These are phyloP conservation scores for Hemicrepidius hirtus DNA, from an alignment of 2,888 invertebrate genomes.

Conservation along the genomic window DNA sequence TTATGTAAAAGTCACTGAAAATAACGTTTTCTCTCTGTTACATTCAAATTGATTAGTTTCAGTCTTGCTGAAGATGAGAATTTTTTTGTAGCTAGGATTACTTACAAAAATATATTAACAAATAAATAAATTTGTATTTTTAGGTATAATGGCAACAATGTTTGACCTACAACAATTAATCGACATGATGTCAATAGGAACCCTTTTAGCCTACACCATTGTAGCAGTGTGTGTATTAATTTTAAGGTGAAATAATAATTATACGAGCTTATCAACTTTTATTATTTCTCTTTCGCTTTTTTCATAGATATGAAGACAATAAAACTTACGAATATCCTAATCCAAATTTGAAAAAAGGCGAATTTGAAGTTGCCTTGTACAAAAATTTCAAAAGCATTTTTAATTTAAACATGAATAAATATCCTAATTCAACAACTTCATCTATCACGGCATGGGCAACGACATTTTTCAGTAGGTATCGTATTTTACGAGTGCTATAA, in stretches of 20 bases:
- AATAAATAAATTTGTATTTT: no score
- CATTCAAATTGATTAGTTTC: no score
- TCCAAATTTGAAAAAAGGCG: constrained; percentile 46
- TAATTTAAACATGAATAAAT: constrained; percentile 82
- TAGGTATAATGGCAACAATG: constrained; percentile 89
- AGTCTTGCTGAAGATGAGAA: no score
- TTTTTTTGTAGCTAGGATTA: no score
- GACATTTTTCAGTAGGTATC: constrained; percentile 75
- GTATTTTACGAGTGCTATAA: neutral
- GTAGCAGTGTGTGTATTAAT: constrained; percentile 93
- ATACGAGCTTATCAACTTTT: neutral
- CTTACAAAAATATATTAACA: no score
- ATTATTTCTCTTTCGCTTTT: neutral
- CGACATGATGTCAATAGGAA: constrained; percentile 97
- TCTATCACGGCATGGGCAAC: constrained; percentile 79
- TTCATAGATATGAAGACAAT: constrained; percentile 61
- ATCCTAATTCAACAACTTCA: constrained; percentile 79
- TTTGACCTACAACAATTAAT: constrained; percentile 93
- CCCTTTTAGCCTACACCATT: constrained; percentile 91
- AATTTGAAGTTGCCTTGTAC: constrained; percentile 55
- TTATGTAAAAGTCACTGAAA: no score
- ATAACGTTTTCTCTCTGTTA: no score
- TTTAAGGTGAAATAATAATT: constrained; percentile 78
- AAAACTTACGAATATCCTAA: constrained; percentile 21
- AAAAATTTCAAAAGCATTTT: constrained; percentile 75